phyloP scores from a whole-genome alignment of 2,888 invertebrate species.

The Chalcis sispes region DNA sequence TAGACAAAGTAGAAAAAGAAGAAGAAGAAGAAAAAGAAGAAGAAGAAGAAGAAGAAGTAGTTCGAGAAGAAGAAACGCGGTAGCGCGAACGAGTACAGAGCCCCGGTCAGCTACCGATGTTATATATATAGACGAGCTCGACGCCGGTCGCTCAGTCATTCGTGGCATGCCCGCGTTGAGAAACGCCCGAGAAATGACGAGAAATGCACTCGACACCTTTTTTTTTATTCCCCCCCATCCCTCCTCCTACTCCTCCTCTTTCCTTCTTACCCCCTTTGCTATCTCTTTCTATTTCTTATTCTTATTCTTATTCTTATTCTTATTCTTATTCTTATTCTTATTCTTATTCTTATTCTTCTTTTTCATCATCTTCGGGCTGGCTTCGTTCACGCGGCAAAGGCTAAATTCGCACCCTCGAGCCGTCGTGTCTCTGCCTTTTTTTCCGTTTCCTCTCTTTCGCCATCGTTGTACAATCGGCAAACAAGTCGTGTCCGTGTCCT shows the following conservation, averaged over 20 bases:
- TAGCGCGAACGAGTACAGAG: too few relatives aligned
- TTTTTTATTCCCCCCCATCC: constrained; percentile 33
- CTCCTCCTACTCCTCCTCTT: not conserved
- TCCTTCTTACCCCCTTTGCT: too few relatives aligned
- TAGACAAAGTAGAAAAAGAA: too few relatives aligned
- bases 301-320: too few relatives aligned
- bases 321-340: too few relatives aligned
- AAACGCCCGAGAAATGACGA: constrained; percentile 34
- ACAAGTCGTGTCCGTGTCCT: too few relatives aligned
- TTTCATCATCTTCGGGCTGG: not conserved
- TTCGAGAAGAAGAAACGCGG: constrained; percentile 22
- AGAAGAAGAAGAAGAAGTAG: constrained; percentile 10
- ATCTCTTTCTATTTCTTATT: too few relatives aligned
- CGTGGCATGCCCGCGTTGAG: constrained; percentile 61
- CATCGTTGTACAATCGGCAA: too few relatives aligned
- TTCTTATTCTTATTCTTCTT: too few relatives aligned
- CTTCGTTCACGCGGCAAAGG: not conserved
- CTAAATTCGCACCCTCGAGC: constrained; percentile 16
- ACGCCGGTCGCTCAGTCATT: constrained; percentile 62
- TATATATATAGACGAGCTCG: constrained; percentile 16
- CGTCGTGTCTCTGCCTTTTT: not conserved
- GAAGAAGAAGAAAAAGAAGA: too few relatives aligned
- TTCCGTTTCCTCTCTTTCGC: too few relatives aligned
- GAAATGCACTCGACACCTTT: constrained; percentile 68
- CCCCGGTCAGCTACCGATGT: constrained; percentile 24